A percentile compares a stretch with the other conserved stretches of the same genome.
phyloP scores from a whole-genome alignment of 2,113 vertebrate species.

The Acanthisitta chloris region DNA sequence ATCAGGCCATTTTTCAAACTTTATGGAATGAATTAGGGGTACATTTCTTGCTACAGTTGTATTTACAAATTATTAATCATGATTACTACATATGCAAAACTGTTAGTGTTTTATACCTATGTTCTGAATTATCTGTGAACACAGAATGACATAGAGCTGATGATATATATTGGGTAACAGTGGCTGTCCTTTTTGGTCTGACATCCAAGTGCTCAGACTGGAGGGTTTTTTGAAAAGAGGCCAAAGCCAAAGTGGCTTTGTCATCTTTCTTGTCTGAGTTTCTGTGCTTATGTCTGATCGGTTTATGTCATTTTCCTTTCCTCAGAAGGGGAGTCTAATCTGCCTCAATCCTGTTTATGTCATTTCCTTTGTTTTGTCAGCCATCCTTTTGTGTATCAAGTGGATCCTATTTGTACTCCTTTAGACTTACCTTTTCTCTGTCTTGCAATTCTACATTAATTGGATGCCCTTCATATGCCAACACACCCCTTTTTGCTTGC shows the following conservation, averaged over 20 bases:
- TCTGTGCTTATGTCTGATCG: background rate
- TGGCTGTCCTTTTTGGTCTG: rapidly evolving
- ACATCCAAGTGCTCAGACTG: rapidly evolving
- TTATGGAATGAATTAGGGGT: background rate
- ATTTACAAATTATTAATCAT: background rate
- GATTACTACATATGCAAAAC: background rate
- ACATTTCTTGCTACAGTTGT: background rate
- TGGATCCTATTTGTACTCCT: background rate
- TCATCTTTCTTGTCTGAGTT: background rate
- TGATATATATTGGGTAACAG: background rate
- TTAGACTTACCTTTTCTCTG: background rate
- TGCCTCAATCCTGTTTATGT: background rate
- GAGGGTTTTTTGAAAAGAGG: background rate
- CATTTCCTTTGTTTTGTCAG: background rate
- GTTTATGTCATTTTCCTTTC: background rate
- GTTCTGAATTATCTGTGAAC: background rate
- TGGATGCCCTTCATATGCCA: background rate
- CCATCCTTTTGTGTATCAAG: background rate
- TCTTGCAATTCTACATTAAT: background rate
- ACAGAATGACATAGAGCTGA: background rate
- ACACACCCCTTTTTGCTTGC: background rate
- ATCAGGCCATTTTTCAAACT: background rate
- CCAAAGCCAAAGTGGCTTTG: background rate
- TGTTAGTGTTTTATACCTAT: background rate
- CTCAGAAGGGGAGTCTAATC: background rate